Evolutionary conservation across 2,888 invertebrate species (phyloP).

Genomic region (Andrena praecox): DNA sequence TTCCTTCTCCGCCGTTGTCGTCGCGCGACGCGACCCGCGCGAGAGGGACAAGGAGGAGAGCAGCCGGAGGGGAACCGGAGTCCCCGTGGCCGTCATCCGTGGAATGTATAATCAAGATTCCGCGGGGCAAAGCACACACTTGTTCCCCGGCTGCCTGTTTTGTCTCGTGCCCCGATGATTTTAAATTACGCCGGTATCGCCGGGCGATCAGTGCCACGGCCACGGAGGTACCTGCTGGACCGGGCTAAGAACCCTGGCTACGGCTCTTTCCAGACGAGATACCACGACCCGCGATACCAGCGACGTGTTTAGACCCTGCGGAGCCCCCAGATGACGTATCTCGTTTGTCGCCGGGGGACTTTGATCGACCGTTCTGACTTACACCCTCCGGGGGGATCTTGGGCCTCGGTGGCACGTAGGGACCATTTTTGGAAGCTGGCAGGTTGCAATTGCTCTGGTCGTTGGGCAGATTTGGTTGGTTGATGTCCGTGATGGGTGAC

Average conservation of each 20-base stretch:
- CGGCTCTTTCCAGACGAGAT: constrained; percentile 74
- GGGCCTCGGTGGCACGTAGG: neutral
- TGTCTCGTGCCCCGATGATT: constrained; percentile 81
- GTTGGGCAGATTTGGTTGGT: no score
- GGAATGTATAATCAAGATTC: constrained; percentile 82
- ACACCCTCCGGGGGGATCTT: neutral
- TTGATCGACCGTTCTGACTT: constrained; percentile 31
- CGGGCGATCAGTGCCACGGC: constrained; percentile 78
- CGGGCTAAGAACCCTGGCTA: constrained; percentile 72
- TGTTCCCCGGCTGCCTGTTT: constrained; percentile 79
- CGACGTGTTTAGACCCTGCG: constrained; percentile 65
- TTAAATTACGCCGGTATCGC: constrained; percentile 81
- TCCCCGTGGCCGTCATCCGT: constrained; percentile 72
- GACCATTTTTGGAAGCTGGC: constrained; percentile 1
- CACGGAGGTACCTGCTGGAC: constrained; percentile 76
- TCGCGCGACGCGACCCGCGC: constrained; percentile 19
- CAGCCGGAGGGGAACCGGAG: constrained; percentile 31
- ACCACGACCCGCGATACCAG: constrained; percentile 71
- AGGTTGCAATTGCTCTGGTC: neutral
- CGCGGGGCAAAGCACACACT: constrained; percentile 76
- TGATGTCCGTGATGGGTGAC: neutral
- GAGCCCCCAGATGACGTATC: constrained; percentile 50
- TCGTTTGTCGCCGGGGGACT: constrained; percentile 45
- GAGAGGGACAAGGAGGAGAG: constrained; percentile 55
- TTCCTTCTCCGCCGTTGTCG: constrained; percentile 36